Percentiles rank a stretch among this genome's conserved stretches.
phyloP scores from a whole-genome alignment of 2,113 vertebrate species.

The Argyrosomus japonicus region DNA sequence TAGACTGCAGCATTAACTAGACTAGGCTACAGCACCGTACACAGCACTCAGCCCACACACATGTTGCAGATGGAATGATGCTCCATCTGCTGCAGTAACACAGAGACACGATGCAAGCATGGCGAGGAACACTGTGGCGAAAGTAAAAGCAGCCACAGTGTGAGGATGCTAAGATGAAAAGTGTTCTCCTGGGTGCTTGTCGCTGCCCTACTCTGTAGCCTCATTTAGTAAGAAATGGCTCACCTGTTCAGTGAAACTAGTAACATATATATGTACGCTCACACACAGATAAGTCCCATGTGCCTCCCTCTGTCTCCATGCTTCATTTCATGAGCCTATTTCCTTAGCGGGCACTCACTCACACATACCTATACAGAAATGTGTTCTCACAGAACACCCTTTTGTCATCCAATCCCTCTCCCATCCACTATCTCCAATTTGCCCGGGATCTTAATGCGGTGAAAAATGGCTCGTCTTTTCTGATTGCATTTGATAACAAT shows the following conservation, averaged over 20 bases:
- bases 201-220: conserved; percentile 23
- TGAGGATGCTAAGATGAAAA: conserved; percentile 40
- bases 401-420: conserved; percentile 35
- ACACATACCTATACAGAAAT: conserved; percentile 35
- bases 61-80: conserved; percentile 26
- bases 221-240: conserved; percentile 54
- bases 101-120: conserved; percentile 8
- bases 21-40: conserved; percentile 3
- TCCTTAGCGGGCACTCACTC: conserved; percentile 6
- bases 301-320: conserved; percentile 6
- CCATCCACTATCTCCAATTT: conserved; percentile 50
- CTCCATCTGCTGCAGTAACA: conserved; percentile 47
- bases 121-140: not conserved
- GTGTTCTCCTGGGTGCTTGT: conserved; percentile 44
- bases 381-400: conserved; percentile 39
- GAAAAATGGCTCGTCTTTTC: conserved; percentile 78
- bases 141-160: conserved; percentile 22
- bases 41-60: conserved; percentile 27
- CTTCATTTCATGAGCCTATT: conserved; percentile 11
- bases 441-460: conserved; percentile 71
- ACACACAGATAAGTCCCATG: conserved; percentile 19
- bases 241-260: conserved; percentile 26
- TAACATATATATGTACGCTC: conserved; percentile 15
- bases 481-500: conserved; percentile 87
- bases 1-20: not conserved